Conservation (phyloP, 1,140 invertebrate species). For the Pseudobourletiella spinata region DNA sequence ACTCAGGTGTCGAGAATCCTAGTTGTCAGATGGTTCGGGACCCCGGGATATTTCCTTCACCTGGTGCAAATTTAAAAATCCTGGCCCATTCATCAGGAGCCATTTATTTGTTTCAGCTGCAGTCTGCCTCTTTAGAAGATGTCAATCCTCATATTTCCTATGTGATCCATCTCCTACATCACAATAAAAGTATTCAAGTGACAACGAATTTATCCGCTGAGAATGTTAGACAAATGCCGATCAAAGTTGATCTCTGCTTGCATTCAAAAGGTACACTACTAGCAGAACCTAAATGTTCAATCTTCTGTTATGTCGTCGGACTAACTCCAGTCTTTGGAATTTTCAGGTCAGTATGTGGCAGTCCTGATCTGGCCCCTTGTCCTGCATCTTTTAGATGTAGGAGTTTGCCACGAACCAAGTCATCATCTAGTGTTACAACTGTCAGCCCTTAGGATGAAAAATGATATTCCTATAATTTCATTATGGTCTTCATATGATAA, state of each 20-base stretch:
- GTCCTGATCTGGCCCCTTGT: slow-evolving; percentile 68
- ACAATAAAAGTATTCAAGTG: slow-evolving; percentile 24
- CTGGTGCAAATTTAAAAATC: slow-evolving; percentile 16
- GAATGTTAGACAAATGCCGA: not conserved
- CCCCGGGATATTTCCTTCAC: slow-evolving; percentile 4
- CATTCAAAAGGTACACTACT: slow-evolving; percentile 16
- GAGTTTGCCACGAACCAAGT: slow-evolving; percentile 64
- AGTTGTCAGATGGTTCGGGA: not conserved
- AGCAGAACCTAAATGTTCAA: not conserved
- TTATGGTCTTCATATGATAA: not conserved
- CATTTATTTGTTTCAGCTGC: slow-evolving; percentile 17
- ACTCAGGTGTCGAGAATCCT: not conserved
- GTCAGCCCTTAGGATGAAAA: not conserved
- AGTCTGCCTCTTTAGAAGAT: not conserved
- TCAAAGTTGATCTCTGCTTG: slow-evolving; percentile 19
- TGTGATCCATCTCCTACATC: slow-evolving; percentile 25
- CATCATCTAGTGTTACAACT: slow-evolving; percentile 52
- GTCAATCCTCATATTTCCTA: slow-evolving; percentile 3
- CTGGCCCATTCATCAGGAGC: slow-evolving; percentile 25
- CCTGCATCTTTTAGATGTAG: slow-evolving; percentile 68
- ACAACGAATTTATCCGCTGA: not conserved
- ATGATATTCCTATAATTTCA: not conserved
- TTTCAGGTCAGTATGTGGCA: slow-evolving; percentile 58
- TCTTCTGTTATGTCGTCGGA: not conserved
- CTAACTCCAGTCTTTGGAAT: not conserved